Evolutionary conservation across 2,797 vertebrate genomes (phyloP).

Genomic region (Enteromius trimaculatus): DNA sequence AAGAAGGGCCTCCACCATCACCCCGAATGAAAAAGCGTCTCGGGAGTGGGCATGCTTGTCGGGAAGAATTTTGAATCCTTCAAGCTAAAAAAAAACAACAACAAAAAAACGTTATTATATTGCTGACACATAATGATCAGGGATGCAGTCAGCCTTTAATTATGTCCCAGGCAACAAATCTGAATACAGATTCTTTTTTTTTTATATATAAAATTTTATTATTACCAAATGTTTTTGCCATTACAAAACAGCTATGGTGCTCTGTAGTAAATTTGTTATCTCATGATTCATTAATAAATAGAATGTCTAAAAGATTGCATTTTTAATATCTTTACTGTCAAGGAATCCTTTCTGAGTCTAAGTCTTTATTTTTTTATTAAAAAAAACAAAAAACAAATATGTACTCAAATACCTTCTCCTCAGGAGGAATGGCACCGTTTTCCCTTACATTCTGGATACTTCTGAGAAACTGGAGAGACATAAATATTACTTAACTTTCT

Average conservation of each 20-base stretch:
- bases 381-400: not conserved
- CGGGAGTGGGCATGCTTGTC: constrained; percentile 85
- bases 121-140: constrained; percentile 31
- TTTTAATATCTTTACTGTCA: too few species aligned
- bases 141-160: not conserved
- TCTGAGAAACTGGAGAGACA: constrained; percentile 83
- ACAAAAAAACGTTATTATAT: not conserved
- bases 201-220: too few species aligned
- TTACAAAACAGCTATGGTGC: not conserved
- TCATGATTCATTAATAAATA: not conserved
- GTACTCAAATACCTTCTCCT: constrained; percentile 81
- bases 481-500: not conserved
- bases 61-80: constrained; percentile 80
- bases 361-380: not conserved
- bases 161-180: not conserved
- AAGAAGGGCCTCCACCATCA: constrained; percentile 84
- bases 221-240: not conserved
- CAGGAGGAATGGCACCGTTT: constrained; percentile 82
- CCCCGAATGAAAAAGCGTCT: constrained; percentile 91
- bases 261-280: not conserved
- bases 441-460: constrained; percentile 85
- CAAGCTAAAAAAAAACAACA: constrained; percentile 63
- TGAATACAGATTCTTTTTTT: too few species aligned
- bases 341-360: not conserved
- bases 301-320: not conserved